Evolutionary conservation across 2,888 invertebrate genomes (phyloP).

Genomic region (Lymantria dispar): DNA sequence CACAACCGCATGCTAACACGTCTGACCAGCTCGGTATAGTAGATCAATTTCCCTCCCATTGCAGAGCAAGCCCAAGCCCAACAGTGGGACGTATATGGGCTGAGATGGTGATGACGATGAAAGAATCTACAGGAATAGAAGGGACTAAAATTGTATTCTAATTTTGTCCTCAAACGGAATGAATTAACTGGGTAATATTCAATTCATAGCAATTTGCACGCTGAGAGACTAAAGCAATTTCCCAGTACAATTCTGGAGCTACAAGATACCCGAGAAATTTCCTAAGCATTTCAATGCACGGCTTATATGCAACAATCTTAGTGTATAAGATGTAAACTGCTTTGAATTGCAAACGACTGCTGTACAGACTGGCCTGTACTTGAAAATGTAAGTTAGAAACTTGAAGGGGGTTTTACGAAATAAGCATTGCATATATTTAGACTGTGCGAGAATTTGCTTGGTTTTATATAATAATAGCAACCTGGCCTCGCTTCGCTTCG

Average conservation of each 20-base stretch:
- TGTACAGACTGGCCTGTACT: constrained; percentile 1
- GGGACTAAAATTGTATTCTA: too few species aligned
- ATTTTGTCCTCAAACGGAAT: too few species aligned
- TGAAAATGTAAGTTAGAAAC: constrained; percentile 1
- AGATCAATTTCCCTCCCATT: too few species aligned
- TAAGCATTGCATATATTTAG: neutral
- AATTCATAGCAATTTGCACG: too few species aligned
- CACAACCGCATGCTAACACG: too few species aligned
- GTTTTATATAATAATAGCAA: neutral
- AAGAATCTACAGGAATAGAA: too few species aligned
- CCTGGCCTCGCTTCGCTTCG: too few species aligned
- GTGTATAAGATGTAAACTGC: constrained; percentile 13
- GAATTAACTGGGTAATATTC: too few species aligned
- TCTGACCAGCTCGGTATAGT: too few species aligned
- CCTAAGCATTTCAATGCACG: neutral
- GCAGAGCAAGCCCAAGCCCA: too few species aligned
- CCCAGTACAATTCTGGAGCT: neutral
- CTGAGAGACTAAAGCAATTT: neutral
- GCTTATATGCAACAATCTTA: constrained; percentile 2
- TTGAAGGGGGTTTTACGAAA: neutral
- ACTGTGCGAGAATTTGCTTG: neutral
- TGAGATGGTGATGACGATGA: too few species aligned
- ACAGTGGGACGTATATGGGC: too few species aligned
- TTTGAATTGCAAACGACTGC: constrained; percentile 32
- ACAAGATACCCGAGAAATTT: neutral